A percentile compares a stretch with the other conserved stretches of the same genome.
Evolutionary conservation across 2,797 vertebrate species (phyloP).

Genomic region (Phalanger gymnotis): DNA sequence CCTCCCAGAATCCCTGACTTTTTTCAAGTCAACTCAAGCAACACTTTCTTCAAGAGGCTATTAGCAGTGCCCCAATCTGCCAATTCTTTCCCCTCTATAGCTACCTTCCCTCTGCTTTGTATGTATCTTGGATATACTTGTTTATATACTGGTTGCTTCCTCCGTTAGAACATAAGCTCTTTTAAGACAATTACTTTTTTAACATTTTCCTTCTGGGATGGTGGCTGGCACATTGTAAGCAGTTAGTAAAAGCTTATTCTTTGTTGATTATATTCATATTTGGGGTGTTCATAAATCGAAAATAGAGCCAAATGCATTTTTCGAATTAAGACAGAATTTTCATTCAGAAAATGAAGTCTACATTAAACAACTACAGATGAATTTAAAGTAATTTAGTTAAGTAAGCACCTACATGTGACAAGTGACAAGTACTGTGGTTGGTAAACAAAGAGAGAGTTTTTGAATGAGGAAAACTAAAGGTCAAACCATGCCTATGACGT

Average conservation of each 20-base stretch:
- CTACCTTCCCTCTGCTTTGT: neutral
- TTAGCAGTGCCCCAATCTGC: neutral
- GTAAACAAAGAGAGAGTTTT: neutral
- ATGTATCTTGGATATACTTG: neutral
- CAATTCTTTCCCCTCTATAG: neutral
- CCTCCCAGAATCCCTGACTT: neutral
- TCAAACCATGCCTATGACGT: neutral
- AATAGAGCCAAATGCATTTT: neutral
- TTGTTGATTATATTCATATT: neutral
- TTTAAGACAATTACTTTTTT: neutral
- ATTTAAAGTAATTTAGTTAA: neutral
- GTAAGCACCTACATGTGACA: neutral
- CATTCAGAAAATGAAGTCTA: neutral
- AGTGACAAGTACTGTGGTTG: neutral
- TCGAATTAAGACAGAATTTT: neutral
- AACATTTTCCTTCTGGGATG: neutral
- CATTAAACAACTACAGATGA: neutral
- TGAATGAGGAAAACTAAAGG: neutral
- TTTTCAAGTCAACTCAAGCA: neutral
- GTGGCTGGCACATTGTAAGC: neutral
- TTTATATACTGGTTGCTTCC: neutral
- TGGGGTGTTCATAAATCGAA: neutral
- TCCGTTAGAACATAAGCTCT: neutral
- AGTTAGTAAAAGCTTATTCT: neutral
- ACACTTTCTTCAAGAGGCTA: neutral